Conservation (phyloP, 2,888 invertebrate genomes). For the Ichneumon xanthorius region DNA sequence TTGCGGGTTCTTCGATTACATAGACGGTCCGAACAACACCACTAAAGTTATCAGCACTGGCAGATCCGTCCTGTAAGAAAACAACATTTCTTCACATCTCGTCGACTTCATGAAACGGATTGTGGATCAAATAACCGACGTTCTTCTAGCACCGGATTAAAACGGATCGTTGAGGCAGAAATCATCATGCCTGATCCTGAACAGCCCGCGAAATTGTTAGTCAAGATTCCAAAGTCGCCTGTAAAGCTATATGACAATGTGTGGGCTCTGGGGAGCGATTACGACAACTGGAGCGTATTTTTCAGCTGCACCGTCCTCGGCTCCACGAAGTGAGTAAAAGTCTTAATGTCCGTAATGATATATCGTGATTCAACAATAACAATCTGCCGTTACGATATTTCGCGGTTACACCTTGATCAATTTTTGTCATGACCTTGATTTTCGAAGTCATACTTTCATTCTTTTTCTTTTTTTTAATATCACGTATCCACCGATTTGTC, state of each 20-base stretch:
- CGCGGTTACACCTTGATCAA: neutral
- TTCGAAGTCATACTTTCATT: neutral
- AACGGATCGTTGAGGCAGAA: too few relatives aligned
- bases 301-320: neutral
- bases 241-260: too few relatives aligned
- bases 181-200: neutral
- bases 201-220: neutral
- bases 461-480: neutral
- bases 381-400: too few relatives aligned
- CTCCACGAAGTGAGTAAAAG: neutral
- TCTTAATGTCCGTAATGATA: too few relatives aligned
- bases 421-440: neutral
- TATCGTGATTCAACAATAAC: too few relatives aligned
- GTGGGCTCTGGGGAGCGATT: neutral
- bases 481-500: neutral
- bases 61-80: neutral
- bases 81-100: neutral
- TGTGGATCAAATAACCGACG: neutral
- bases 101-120: neutral
- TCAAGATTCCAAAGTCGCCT: neutral
- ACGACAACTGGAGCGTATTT: neutral
- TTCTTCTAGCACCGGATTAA: neutral
- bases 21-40: conserved; percentile 70
- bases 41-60: neutral
- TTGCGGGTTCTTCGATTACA: conserved; percentile 90